phyloP scores from a whole-genome alignment of 2,888 invertebrate genomes.

The Ecliptopera silaceata region DNA sequence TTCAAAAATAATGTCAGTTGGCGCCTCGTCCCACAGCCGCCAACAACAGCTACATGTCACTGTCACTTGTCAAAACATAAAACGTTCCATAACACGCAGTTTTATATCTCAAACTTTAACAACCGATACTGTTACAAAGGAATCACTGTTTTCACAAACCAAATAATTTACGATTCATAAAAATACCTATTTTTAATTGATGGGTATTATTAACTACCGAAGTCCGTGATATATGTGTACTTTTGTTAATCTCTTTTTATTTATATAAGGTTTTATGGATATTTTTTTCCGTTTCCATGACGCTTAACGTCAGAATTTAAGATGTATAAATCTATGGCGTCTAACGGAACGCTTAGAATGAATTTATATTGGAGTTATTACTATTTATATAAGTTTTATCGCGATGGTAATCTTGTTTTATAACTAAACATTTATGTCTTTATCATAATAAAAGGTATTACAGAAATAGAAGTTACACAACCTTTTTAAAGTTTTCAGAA shows the following conservation, averaged over 20 bases:
- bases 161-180: slow-evolving; percentile 68
- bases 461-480: slow-evolving; percentile 8
- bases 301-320: slow-evolving; percentile 36
- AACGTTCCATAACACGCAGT: slow-evolving; percentile 50
- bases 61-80: slow-evolving; percentile 44
- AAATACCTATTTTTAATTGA: slow-evolving; percentile 42
- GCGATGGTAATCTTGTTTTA: slow-evolving; percentile 25
- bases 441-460: slow-evolving; percentile 23
- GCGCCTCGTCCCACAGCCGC: slow-evolving; percentile 44
- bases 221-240: slow-evolving; percentile 53
- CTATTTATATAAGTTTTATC: slow-evolving; percentile 35
- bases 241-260: slow-evolving; percentile 37
- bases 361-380: slow-evolving; percentile 32
- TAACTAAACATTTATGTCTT: slow-evolving; percentile 21
- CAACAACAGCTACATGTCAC: slow-evolving; percentile 46
- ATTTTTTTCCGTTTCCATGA: slow-evolving; percentile 34
- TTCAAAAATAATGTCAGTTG: slow-evolving; percentile 66
- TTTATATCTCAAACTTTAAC: slow-evolving; percentile 74
- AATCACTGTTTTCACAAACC: slow-evolving; percentile 76
- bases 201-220: slow-evolving; percentile 64
- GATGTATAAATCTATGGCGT: slow-evolving; percentile 35
- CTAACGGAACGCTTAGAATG: slow-evolving; percentile 34
- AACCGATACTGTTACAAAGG: slow-evolving; percentile 80
- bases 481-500: slow-evolving; percentile 5
- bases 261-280: slow-evolving; percentile 34